phyloP scores from a whole-genome alignment of 2,888 invertebrate species.

The Ophioninae sp. region DNA sequence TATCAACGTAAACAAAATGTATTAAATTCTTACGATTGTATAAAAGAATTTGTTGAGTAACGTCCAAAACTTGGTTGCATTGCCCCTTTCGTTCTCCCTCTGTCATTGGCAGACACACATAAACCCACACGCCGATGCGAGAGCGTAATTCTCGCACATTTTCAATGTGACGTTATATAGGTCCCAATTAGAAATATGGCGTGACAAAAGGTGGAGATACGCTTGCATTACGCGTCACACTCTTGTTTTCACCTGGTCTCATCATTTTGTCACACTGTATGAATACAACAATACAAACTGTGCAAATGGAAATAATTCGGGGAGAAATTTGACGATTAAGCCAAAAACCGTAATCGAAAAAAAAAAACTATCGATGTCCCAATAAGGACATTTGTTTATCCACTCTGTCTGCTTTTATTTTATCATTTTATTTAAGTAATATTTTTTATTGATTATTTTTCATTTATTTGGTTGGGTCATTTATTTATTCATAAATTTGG shows the following conservation, averaged over 20 bases:
- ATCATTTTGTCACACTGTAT: slow-evolving; percentile 71
- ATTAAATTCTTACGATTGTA: background rate
- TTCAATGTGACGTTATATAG: slow-evolving; percentile 52
- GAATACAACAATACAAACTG: slow-evolving; percentile 66
- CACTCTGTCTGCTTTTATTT: no score
- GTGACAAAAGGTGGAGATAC: slow-evolving; percentile 64
- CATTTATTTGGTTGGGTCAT: no score
- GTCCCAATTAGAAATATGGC: slow-evolving; percentile 63
- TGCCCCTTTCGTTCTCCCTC: background rate
- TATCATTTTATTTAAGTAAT: no score
- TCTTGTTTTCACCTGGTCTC: slow-evolving; percentile 74
- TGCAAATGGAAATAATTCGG: background rate
- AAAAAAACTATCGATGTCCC: no score
- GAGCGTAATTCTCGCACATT: slow-evolving; percentile 3
- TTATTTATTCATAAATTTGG: no score
- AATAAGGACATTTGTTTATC: no score
- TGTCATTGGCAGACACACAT: slow-evolving; percentile 6
- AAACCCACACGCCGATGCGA: background rate
- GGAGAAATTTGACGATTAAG: background rate
- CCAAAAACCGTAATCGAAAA: background rate
- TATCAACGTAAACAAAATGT: background rate
- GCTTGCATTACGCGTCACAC: slow-evolving; percentile 71
- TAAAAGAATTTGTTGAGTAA: slow-evolving; percentile 31
- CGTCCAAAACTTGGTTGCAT: slow-evolving; percentile 12
- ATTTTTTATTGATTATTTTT: no score